phyloP scores from a whole-genome alignment of 2,888 invertebrate genomes.

The Acleris emargana region DNA sequence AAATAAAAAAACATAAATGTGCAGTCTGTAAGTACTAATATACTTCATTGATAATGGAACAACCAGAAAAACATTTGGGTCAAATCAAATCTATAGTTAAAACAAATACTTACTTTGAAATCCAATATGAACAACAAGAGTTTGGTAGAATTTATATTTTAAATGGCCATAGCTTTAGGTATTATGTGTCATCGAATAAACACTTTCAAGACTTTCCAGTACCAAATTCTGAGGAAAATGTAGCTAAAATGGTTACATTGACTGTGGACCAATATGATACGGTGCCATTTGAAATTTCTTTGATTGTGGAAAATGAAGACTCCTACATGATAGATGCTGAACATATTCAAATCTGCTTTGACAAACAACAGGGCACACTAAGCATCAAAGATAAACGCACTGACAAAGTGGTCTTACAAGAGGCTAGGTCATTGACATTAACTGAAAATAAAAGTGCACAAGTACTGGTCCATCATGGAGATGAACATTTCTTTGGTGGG shows the following conservation, averaged over 20 bases:
- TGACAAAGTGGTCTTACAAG: constrained; percentile 62
- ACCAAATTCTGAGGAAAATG: constrained; percentile 61
- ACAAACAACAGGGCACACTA: constrained; percentile 63
- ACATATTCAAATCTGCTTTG: constrained; percentile 61
- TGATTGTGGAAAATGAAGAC: constrained; percentile 48
- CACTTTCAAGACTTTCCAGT: constrained; percentile 65
- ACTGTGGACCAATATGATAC: constrained; percentile 59
- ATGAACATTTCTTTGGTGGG: constrained; percentile 73
- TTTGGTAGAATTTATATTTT: constrained; percentile 61
- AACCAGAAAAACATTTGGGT: constrained; percentile 43
- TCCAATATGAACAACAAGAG: constrained; percentile 63
- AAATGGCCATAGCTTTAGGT: constrained; percentile 70
- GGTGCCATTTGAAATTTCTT: constrained; percentile 58
- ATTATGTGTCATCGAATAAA: constrained; percentile 66
- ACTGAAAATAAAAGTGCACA: constrained; percentile 54
- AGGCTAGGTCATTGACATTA: constrained; percentile 59
- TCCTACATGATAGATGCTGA: constrained; percentile 58
- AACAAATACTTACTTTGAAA: constrained; percentile 53
- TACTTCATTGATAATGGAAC: constrained; percentile 28
- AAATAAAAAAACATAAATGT: background rate
- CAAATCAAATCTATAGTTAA: constrained; percentile 58
- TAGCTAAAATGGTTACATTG: constrained; percentile 65
- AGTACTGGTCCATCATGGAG: constrained; percentile 53
- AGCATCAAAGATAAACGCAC: constrained; percentile 59
- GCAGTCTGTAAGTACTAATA: constrained; percentile 21